Conservation (phyloP, 2,888 invertebrate genomes). For the Aleiodes testaceus region DNA sequence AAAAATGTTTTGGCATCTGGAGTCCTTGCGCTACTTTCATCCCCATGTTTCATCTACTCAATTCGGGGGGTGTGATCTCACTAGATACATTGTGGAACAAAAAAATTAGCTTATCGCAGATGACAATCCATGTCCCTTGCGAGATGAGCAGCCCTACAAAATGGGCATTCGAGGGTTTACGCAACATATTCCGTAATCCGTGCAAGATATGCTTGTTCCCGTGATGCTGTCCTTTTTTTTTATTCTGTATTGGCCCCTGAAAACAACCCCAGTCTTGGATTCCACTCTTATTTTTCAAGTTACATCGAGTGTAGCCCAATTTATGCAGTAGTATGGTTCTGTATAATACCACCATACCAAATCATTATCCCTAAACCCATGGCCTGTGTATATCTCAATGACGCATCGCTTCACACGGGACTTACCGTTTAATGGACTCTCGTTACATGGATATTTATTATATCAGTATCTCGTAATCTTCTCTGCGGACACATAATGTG, state of each 20-base stretch:
- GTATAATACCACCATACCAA: conserved; percentile 62
- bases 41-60: conserved; percentile 32
- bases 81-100: conserved; percentile 42
- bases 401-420: conserved; percentile 72
- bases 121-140: conserved; percentile 61
- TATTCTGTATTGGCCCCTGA: conserved; percentile 45
- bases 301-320: conserved; percentile 36
- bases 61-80: conserved; percentile 25
- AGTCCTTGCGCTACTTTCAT: neutral
- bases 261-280: conserved; percentile 57
- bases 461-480: conserved; percentile 30
- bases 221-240: conserved; percentile 28
- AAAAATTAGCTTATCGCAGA: conserved; percentile 67
- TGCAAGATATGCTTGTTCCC: conserved; percentile 60
- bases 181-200: conserved; percentile 71
- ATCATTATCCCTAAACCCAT: conserved; percentile 43
- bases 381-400: conserved; percentile 62
- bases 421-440: conserved; percentile 71
- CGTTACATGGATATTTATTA: conserved; percentile 38
- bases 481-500: conserved; percentile 1
- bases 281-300: conserved; percentile 33
- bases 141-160: conserved; percentile 49
- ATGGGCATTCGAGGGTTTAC: conserved; percentile 65
- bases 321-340: conserved; percentile 51
- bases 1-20: conserved; percentile 35